Base-by-base conservation (phyloP, 2,888 invertebrate genomes). In the Brachyptera risi region DNA sequence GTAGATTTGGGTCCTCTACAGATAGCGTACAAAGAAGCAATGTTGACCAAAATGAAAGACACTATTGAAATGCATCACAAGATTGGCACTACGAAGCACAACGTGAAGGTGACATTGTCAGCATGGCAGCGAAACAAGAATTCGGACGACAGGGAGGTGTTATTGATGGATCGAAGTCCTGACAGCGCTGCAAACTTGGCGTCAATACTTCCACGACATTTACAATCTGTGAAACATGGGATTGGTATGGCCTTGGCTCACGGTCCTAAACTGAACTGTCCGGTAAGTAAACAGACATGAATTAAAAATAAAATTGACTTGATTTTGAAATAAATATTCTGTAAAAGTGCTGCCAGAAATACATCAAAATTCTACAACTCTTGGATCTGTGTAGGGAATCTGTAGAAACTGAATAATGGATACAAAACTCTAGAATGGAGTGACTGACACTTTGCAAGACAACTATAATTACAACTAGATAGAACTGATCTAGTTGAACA, bases 1-100 rank as follows among this genome's bases (percentile, higher is more conserved):
- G 95, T 86, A 0, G 92, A 95, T 65, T 76, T 97, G 21, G 98
- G 98, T 0, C 86, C 91, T 0, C 75, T 98, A 21, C 94, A 93
- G 79, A 95, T 97, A 47, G 90, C 95, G 1, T 97, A 97, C 73
- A 84, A 87, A 60, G 96, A 96, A 78, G 81, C 87, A 0, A 78
- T 92, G 47, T 67, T 73, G 0, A 75, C 75, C 0, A 42, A 67
- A 19, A 74, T 75, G 0, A 78, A 73, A 26, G 78, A 81, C 23
- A 79, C 79, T 0, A 73, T 80, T 35, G 68, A 71, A 1, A 75
- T 85, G 1, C 84, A 88, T 69, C 81, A 87, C 65, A 83, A 78
- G 70, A 82, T 93, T 19, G 87, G 85, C 1, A 78, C 76, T 47
- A 74, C 74, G 1, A 80, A 79, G 50, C 87, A 90, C 66, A 71